Percentiles rank a stretch among this genome's conserved stretches.
Evolutionary conservation across 30 jellyfish, hydroid and myxozoan species (phyloP).

Genomic region (Rhopilema esculentum): DNA sequence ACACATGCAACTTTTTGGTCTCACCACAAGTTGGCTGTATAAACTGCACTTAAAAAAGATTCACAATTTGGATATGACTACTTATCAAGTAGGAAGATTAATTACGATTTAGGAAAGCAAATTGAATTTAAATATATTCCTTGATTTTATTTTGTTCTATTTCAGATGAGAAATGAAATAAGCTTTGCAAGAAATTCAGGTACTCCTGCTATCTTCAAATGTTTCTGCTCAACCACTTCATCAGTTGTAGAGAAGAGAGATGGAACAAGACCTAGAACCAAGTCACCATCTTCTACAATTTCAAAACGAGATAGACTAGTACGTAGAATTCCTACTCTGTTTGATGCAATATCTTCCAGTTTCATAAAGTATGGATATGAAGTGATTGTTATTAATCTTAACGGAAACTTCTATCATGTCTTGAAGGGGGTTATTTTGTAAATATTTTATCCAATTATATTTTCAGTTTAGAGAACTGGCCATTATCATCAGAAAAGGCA

Average conservation of each 20-base stretch:
- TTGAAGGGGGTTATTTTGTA: background rate
- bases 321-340: background rate
- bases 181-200: background rate
- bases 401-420: background rate
- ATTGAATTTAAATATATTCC: no score
- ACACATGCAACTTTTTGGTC: no score
- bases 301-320: slow-evolving; percentile 72
- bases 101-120: no score
- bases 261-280: slow-evolving; percentile 66
- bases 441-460: background rate
- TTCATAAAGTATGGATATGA: background rate
- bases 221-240: slow-evolving; percentile 25
- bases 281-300: slow-evolving; percentile 66
- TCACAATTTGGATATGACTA: no score
- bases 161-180: background rate
- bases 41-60: no score
- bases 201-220: background rate
- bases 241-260: slow-evolving; percentile 14
- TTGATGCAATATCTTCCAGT: background rate
- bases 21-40: no score
- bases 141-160: no score
- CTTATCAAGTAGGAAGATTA: no score
- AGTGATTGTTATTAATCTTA: background rate
- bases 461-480: slow-evolving; percentile 61
- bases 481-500: slow-evolving; percentile 50